Conservation (phyloP, 2,113 vertebrate species). For the Protobothrops mucrosquamatus region DNA sequence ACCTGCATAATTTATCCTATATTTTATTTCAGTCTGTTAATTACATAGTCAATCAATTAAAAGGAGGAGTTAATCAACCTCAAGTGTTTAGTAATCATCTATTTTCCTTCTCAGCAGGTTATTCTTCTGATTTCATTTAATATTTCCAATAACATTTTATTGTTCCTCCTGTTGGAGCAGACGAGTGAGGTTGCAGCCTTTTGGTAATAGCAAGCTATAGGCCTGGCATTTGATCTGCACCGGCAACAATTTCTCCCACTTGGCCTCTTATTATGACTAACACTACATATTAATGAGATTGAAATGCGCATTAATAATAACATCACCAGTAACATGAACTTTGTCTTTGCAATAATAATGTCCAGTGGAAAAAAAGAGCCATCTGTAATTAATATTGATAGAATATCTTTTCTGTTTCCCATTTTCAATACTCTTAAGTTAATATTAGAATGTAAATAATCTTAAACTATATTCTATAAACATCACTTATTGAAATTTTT, state of each 20-base stretch:
- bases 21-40: conserved; percentile 21
- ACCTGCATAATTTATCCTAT: background rate
- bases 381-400: background rate
- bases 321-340: background rate
- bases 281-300: conserved; percentile 25
- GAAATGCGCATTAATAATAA: conserved; percentile 13
- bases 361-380: conserved; percentile 5
- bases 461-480: background rate
- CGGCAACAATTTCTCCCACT: conserved; percentile 23
- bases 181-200: conserved; percentile 45
- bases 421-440: background rate
- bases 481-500: background rate
- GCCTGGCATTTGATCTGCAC: conserved; percentile 44
- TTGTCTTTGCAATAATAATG: conserved; percentile 39
- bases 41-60: conserved; percentile 30
- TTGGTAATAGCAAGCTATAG: conserved; percentile 25
- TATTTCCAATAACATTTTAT: conserved; percentile 35
- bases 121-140: conserved; percentile 26
- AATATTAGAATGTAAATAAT: background rate
- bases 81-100: background rate
- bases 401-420: background rate
- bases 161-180: conserved; percentile 60
- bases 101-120: conserved; percentile 29
- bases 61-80: conserved; percentile 14
- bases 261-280: conserved; percentile 35